A percentile compares a stretch with the other conserved stretches of the same genome.
These are phyloP conservation scores for Allophyes oxyacanthae DNA, from an alignment of 2,888 invertebrate genomes.

Conservation along the genomic window DNA sequence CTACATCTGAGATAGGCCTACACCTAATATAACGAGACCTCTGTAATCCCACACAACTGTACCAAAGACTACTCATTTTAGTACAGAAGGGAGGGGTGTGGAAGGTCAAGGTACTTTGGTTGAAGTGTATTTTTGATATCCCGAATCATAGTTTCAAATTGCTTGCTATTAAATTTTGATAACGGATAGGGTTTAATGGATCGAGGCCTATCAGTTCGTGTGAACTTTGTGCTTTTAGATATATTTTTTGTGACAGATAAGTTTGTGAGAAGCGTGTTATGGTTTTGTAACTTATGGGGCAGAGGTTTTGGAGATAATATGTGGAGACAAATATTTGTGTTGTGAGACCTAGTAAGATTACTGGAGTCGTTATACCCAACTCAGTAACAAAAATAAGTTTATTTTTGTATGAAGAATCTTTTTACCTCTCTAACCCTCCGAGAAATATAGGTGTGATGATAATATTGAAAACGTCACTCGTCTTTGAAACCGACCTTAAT, in stretches of 20 bases:
- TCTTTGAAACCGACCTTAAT: no score
- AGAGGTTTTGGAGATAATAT: not conserved
- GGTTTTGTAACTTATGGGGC: conserved; percentile 3
- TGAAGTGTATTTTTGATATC: conserved; percentile 51
- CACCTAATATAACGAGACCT: conserved; percentile 28
- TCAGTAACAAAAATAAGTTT: no score
- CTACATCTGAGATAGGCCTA: conserved; percentile 61
- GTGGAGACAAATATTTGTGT: not conserved
- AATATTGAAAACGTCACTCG: no score
- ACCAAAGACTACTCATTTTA: not conserved
- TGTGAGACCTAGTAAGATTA: no score
- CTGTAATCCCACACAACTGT: not conserved
- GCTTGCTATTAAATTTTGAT: conserved; percentile 69
- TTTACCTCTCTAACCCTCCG: no score
- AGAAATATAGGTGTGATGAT: no score
- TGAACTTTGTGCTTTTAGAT: conserved; percentile 53
- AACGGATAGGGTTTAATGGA: conserved; percentile 66
- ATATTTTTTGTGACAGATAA: conserved; percentile 22
- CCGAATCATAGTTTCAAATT: conserved; percentile 67
- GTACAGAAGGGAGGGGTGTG: not conserved
- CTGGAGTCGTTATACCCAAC: no score
- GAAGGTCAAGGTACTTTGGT: conserved; percentile 30
- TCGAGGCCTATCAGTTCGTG: conserved; percentile 49
- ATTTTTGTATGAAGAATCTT: no score
- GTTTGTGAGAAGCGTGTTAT: conserved; percentile 6